Evolutionary conservation across 2,888 invertebrate genomes (phyloP).

Genomic region (Ferdinandea cuprea): DNA sequence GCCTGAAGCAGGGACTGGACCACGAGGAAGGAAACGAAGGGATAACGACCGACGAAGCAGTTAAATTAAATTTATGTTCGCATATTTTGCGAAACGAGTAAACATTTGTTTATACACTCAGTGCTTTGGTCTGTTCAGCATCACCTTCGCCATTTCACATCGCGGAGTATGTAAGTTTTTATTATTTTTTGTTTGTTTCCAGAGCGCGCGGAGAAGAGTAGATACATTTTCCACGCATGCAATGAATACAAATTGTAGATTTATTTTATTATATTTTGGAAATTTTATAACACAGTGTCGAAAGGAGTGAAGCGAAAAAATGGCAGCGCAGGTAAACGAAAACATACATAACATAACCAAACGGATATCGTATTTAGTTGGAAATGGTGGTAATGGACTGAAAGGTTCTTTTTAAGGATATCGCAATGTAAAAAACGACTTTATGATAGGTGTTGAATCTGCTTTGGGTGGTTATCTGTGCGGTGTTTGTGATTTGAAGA

Average conservation of each 20-base stretch:
- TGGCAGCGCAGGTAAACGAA: neutral
- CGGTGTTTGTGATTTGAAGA: neutral
- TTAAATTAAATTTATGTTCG: constrained; percentile 61
- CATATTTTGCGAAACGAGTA: constrained; percentile 9
- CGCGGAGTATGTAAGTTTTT: neutral
- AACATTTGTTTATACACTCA: constrained; percentile 9
- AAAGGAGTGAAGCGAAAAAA: neutral
- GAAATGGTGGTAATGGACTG: neutral
- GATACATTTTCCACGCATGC: constrained; percentile 15
- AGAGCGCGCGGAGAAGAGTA: neutral
- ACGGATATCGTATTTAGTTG: neutral
- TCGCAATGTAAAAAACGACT: neutral
- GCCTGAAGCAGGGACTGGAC: neutral
- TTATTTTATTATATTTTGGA: neutral
- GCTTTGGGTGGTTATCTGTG: neutral
- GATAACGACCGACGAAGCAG: constrained; percentile 50
- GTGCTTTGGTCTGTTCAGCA: neutral
- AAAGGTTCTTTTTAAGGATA: neutral
- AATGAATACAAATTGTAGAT: constrained; percentile 18
- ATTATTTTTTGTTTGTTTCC: too few relatives aligned
- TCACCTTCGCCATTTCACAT: neutral
- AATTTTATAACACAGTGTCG: neutral
- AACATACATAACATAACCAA: neutral
- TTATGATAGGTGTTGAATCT: neutral
- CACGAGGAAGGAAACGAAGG: constrained; percentile 1